These are phyloP conservation scores for Trichonephila clavipes DNA, from an alignment of 1,140 invertebrate genomes.

Conservation along the genomic window DNA sequence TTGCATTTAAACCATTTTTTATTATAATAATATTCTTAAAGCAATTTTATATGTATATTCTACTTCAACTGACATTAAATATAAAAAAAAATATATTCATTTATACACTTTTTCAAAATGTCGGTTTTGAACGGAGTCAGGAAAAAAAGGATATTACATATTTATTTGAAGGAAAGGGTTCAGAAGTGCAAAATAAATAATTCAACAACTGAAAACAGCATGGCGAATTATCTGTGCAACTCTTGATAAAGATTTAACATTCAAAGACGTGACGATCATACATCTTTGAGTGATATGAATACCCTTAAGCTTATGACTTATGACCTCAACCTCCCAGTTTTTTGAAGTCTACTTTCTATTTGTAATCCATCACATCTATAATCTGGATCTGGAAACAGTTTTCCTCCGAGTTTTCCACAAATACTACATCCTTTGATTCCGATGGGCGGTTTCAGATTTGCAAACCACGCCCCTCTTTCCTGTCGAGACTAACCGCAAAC, in stretches of 20 bases:
- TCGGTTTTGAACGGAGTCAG: too few species aligned
- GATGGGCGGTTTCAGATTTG: constrained; percentile 41
- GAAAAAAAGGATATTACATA: too few species aligned
- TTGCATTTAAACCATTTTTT: too few species aligned
- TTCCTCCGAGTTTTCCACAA: constrained; percentile 22
- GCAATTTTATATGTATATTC: too few species aligned
- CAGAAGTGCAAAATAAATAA: neutral
- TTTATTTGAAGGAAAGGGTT: neutral
- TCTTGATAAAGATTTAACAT: neutral
- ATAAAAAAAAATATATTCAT: too few species aligned
- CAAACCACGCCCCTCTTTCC: constrained; percentile 55
- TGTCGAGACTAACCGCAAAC: constrained; percentile 45
- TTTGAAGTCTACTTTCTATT: neutral
- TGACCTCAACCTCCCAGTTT: neutral
- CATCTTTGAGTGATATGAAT: constrained; percentile 8
- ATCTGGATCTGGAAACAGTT: constrained; percentile 35
- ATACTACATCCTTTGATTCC: constrained; percentile 55
- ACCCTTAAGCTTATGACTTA: constrained; percentile 37
- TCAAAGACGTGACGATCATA: neutral
- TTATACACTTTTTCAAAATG: too few species aligned
- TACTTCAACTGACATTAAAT: too few species aligned
- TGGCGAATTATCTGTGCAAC: neutral
- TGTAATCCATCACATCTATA: constrained; percentile 36
- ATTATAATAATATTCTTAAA: too few species aligned
- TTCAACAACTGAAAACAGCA: neutral